phyloP scores from a whole-genome alignment of 2,113 vertebrate genomes.

The Erinaceus europaeus region DNA sequence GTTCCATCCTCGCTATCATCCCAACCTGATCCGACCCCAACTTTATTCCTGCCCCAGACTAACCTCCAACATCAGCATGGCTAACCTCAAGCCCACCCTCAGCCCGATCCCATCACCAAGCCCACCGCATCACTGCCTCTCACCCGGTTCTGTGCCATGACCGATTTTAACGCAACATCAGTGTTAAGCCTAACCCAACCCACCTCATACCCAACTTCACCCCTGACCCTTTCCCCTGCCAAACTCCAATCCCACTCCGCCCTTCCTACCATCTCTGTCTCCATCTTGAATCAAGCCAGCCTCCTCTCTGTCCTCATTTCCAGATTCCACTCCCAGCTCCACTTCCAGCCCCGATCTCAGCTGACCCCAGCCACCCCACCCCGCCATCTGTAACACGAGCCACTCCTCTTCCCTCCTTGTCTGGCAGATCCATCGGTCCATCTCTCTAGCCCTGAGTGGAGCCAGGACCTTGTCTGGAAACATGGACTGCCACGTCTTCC shows the following conservation, averaged over 20 bases:
- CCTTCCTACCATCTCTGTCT: neutral
- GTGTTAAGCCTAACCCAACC: neutral
- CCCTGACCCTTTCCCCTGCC: neutral
- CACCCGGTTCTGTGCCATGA: too few species aligned
- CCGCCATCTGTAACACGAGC: neutral
- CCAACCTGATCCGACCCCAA: neutral
- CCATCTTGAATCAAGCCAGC: neutral
- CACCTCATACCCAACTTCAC: neutral
- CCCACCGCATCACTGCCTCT: too few species aligned
- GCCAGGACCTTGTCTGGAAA: conserved; percentile 72
- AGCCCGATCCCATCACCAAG: neutral
- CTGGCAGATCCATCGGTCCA: conserved; percentile 52
- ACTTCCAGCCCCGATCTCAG: neutral
- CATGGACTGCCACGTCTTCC: conserved; percentile 76
- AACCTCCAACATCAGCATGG: neutral
- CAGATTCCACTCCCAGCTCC: neutral
- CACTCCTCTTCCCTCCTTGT: neutral
- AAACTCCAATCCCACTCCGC: neutral
- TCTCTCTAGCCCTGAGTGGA: conserved; percentile 69
- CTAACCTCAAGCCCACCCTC: neutral
- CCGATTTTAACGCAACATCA: neutral
- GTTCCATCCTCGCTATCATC: neutral
- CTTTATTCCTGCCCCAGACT: neutral
- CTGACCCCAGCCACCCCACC: too few species aligned
- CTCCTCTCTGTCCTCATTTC: too few species aligned